Evolutionary conservation across 2,113 vertebrate species (phyloP).

Genomic region (Rhea americana): DNA sequence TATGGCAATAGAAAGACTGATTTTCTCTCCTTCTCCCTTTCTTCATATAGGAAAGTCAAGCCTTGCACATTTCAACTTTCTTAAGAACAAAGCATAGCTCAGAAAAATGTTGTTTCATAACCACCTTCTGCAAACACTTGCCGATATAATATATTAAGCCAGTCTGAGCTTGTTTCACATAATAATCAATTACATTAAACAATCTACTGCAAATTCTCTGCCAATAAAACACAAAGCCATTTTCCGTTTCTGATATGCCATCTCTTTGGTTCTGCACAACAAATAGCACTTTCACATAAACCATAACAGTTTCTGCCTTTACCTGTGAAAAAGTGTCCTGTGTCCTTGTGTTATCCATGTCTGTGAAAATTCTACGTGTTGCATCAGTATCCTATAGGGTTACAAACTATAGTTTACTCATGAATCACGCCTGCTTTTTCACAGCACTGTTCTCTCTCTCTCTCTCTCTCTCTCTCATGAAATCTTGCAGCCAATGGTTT

Average conservation of each 20-base stretch:
- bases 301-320: not conserved
- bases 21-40: not conserved
- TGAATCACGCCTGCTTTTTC: not conserved
- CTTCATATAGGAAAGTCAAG: not conserved
- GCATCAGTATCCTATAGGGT: not conserved
- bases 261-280: not conserved
- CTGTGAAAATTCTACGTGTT: not conserved
- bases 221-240: not conserved
- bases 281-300: not conserved
- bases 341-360: not conserved
- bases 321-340: slow-evolving; percentile 60
- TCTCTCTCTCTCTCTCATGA: not conserved
- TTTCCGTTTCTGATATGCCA: not conserved
- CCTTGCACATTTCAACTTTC: not conserved
- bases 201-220: not conserved
- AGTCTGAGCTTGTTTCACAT: not conserved
- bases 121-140: not conserved
- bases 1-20: not conserved
- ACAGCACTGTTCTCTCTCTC: not conserved
- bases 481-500: slow-evolving; percentile 35
- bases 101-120: not conserved
- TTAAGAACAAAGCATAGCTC: not conserved
- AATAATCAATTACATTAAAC: not conserved
- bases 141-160: not conserved
- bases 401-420: not conserved